These are phyloP conservation scores for Mungos mungo DNA, from an alignment of 2,113 vertebrate genomes.

Conservation along the genomic window DNA sequence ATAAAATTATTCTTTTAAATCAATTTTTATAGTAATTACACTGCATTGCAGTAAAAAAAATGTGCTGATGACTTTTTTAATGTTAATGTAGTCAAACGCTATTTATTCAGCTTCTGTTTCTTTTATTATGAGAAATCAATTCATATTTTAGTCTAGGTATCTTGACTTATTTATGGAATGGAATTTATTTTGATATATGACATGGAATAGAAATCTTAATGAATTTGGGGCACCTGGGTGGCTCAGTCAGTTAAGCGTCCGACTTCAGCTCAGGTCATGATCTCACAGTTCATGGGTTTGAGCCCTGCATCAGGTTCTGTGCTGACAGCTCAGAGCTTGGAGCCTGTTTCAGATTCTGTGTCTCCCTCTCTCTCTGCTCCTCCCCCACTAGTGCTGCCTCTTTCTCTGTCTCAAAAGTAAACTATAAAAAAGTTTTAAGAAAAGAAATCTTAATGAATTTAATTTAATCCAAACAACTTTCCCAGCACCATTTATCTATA, in stretches of 20 bases:
- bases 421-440: too few relatives aligned
- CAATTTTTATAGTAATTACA: background rate
- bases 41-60: background rate
- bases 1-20: constrained; percentile 3
- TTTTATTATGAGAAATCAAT: background rate
- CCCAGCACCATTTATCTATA: background rate
- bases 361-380: too few relatives aligned
- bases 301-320: too few relatives aligned
- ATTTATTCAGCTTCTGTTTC: background rate
- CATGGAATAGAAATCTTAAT: background rate
- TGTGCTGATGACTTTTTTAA: background rate
- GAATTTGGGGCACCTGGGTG: too few relatives aligned
- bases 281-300: too few relatives aligned
- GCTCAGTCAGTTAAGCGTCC: too few relatives aligned
- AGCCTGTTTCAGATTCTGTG: too few relatives aligned
- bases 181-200: constrained; percentile 31
- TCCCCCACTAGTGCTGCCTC: too few relatives aligned
- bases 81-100: background rate
- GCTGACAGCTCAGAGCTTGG: too few relatives aligned
- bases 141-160: background rate
- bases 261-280: too few relatives aligned
- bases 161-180: background rate
- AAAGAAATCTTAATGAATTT: background rate
- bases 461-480: background rate
- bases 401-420: too few relatives aligned